These are phyloP conservation scores for Enteromius radiatus DNA, from an alignment of 2,797 vertebrate genomes.

Conservation along the genomic window DNA sequence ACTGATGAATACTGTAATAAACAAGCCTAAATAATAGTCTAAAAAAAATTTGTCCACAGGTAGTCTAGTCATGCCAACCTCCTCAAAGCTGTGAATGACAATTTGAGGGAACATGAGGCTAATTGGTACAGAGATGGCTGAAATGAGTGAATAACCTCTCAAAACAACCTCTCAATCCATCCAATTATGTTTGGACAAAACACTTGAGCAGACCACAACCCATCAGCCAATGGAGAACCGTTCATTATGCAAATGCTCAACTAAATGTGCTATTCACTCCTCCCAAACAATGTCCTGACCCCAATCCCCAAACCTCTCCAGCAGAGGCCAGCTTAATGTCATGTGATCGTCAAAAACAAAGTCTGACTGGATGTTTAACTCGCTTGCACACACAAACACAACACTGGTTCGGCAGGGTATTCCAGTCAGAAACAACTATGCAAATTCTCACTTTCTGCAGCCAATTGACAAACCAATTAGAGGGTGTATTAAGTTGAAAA, in stretches of 20 bases:
- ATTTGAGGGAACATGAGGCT: background rate
- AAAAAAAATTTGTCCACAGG: background rate
- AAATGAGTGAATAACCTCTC: constrained; percentile 20
- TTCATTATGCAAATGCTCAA: constrained; percentile 39
- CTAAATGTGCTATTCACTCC: constrained; percentile 31
- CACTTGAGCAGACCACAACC: constrained; percentile 1
- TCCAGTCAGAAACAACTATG: constrained; percentile 4
- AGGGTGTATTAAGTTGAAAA: background rate
- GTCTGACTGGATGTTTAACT: constrained; percentile 20
- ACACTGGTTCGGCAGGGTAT: constrained; percentile 6
- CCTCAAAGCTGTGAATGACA: background rate
- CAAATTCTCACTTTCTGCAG: background rate
- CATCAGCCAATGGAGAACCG: constrained; percentile 19
- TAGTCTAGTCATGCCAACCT: background rate
- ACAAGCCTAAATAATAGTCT: background rate
- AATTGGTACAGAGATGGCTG: background rate
- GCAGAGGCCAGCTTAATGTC: constrained; percentile 11
- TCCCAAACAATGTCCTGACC: constrained; percentile 36
- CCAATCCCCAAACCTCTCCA: constrained; percentile 33
- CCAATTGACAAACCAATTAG: background rate
- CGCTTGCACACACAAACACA: background rate
- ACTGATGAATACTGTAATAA: background rate
- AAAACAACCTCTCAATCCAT: constrained; percentile 27
- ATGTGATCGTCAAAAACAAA: constrained; percentile 41
- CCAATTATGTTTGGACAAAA: constrained; percentile 16